These are phyloP conservation scores for Crotalus viridis DNA, from an alignment of 2,113 vertebrate genomes.

Conservation along the genomic window DNA sequence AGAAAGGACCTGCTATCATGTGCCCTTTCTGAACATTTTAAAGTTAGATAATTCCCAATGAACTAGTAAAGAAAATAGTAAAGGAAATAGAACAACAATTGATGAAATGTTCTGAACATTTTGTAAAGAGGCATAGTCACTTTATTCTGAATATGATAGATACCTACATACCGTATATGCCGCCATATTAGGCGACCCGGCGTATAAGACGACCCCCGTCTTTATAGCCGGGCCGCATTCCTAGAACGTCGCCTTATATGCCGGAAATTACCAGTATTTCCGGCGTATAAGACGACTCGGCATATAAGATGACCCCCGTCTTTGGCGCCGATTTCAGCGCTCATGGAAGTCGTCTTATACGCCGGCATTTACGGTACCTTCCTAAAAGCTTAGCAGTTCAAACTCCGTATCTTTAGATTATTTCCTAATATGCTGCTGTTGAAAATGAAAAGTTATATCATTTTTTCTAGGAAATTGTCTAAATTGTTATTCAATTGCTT, in stretches of 20 bases:
- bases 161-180: neutral
- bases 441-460: constrained; percentile 38
- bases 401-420: constrained; percentile 26
- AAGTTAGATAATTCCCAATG: neutral
- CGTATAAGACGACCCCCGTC: too few relatives aligned
- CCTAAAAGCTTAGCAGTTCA: constrained; percentile 37
- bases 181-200: too few relatives aligned
- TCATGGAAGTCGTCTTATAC: too few relatives aligned
- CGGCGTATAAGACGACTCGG: too few relatives aligned
- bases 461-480: constrained; percentile 56
- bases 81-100: neutral
- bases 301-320: too few relatives aligned
- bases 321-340: too few relatives aligned
- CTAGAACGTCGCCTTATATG: too few relatives aligned
- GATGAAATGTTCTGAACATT: neutral
- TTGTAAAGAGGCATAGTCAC: neutral
- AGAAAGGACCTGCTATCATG: neutral
- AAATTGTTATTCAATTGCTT: constrained; percentile 50
- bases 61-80: neutral
- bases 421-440: constrained; percentile 20
- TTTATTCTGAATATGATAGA: neutral
- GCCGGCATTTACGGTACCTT: neutral
- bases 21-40: neutral
- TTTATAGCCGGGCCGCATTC: too few relatives aligned
- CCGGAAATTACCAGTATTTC: too few relatives aligned